Percentiles rank a stretch among this genome's conserved stretches.
Conservation (phyloP, 1,140 invertebrate genomes). For the Drosophila miranda region DNA sequence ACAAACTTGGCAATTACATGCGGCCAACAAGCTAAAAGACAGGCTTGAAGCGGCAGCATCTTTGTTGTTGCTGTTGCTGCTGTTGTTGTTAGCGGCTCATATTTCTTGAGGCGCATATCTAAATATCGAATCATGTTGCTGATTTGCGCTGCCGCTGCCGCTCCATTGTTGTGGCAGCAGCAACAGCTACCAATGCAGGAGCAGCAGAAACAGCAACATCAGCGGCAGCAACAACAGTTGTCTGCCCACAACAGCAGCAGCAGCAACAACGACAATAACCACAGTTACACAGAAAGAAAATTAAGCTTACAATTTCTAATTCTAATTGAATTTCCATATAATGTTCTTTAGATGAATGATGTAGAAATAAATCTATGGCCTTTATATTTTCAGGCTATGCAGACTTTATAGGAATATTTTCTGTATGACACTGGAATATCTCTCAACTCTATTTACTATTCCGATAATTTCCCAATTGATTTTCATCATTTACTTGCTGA, state of each 20-base stretch:
- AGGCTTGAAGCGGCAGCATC: constrained; percentile 52
- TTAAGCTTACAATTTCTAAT: too few species aligned
- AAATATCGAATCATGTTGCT: constrained; percentile 79
- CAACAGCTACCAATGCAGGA: constrained; percentile 12
- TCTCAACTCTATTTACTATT: too few species aligned
- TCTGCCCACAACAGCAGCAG: constrained; percentile 30
- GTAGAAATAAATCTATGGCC: too few species aligned
- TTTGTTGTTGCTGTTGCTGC: constrained; percentile 52
- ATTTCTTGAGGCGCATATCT: constrained; percentile 78
- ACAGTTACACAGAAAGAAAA: not conserved
- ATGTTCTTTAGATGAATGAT: too few species aligned
- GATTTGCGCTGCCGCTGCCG: constrained; percentile 64
- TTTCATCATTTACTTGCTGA: too few species aligned
- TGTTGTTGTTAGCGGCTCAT: constrained; percentile 75
- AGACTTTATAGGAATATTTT: too few species aligned
- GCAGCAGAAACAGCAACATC: constrained; percentile 19
- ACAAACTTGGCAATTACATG: constrained; percentile 80
- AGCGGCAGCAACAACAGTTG: constrained; percentile 14
- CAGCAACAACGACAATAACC: constrained; percentile 27
- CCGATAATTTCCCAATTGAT: too few species aligned
- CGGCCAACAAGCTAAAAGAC: constrained; percentile 45
- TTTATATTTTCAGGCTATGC: too few species aligned
- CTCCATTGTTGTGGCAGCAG: constrained; percentile 55
- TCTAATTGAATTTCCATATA: too few species aligned
- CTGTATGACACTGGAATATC: too few species aligned